phyloP scores from a whole-genome alignment of 2,888 invertebrate species.

The Ametastegia equiseti region DNA sequence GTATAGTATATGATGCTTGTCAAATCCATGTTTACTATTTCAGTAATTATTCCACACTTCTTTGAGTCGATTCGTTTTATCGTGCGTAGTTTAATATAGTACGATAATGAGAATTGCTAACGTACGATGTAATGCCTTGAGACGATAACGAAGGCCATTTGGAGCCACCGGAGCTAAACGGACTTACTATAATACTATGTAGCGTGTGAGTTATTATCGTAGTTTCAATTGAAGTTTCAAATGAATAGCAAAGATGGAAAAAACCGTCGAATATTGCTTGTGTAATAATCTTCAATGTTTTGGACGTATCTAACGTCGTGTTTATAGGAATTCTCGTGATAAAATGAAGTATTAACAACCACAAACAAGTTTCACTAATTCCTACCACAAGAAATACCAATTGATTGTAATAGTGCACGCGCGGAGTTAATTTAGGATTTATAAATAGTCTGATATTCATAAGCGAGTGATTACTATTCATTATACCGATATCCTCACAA shows the following conservation, averaged over 20 bases:
- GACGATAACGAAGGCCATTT: background rate
- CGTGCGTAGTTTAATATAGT: background rate
- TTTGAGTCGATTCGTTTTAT: background rate
- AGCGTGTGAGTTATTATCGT: background rate
- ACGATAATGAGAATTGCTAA: background rate
- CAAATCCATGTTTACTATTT: background rate
- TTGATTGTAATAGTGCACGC: background rate
- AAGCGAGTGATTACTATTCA: background rate
- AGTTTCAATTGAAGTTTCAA: too few species aligned
- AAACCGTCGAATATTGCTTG: background rate
- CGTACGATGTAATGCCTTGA: background rate
- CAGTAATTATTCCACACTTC: background rate
- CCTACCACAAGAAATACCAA: background rate
- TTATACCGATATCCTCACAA: background rate
- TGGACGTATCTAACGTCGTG: background rate
- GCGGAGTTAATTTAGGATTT: background rate
- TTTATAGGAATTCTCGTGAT: background rate
- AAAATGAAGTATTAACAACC: background rate
- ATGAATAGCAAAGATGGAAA: background rate
- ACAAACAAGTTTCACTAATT: conserved; percentile 11
- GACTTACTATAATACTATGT: background rate
- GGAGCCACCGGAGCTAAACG: background rate
- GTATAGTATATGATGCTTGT: background rate
- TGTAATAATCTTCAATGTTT: background rate
- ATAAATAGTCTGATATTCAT: conserved; percentile 5